These are phyloP conservation scores for Piprites chloris DNA, from an alignment of 2,113 vertebrate species.

Conservation along the genomic window DNA sequence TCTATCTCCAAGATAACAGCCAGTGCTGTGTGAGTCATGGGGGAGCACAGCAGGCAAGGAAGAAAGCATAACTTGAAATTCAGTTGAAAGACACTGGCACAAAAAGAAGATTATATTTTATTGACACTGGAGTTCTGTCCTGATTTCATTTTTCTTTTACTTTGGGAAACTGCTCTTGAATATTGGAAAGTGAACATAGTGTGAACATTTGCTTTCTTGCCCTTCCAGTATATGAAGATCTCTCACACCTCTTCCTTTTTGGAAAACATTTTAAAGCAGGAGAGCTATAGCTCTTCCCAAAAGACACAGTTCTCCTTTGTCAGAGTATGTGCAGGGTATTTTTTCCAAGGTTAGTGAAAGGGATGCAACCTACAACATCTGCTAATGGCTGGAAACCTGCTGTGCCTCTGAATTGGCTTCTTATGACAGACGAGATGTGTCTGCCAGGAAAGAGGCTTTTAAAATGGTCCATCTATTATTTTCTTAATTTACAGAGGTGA, in stretches of 20 bases:
- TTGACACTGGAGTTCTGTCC: not conserved
- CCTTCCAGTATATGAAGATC: not conserved
- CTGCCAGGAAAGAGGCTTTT: not conserved
- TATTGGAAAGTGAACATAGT: not conserved
- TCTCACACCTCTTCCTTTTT: not conserved
- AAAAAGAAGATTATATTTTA: not conserved
- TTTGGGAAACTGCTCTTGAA: not conserved
- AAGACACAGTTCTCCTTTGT: not conserved
- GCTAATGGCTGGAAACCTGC: slow-evolving; percentile 9
- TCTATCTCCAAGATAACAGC: not conserved
- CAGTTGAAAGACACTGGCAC: not conserved
- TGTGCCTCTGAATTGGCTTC: not conserved
- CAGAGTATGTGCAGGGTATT: not conserved
- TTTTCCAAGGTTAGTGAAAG: not conserved
- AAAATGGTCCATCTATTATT: not conserved
- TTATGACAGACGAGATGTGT: not conserved
- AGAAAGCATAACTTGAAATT: not conserved
- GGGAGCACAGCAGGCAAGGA: not conserved
- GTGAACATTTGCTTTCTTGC: not conserved
- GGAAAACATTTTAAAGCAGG: not conserved
- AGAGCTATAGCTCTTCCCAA: not conserved
- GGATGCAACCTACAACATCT: not conserved
- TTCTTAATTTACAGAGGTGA: not conserved
- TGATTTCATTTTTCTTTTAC: not conserved
- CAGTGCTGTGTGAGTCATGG: not conserved